Evolutionary conservation across 2,888 invertebrate genomes (phyloP).

Genomic region (Acleris cristana): DNA sequence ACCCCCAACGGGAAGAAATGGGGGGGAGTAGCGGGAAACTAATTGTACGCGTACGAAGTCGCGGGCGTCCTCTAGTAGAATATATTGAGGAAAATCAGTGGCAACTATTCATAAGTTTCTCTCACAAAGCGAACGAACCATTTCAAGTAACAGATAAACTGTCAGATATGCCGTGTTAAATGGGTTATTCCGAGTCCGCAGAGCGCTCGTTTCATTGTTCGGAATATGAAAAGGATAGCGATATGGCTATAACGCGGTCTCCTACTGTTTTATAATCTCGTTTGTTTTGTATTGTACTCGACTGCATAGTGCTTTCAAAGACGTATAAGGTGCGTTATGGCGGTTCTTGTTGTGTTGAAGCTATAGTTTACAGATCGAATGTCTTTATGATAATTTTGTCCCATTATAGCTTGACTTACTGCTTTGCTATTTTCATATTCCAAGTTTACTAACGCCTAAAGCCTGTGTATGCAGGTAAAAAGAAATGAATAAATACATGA

Average conservation of each 20-base stretch:
- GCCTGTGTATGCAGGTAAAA: no score
- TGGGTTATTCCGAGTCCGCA: slow-evolving; percentile 21
- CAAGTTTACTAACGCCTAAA: no score
- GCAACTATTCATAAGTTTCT: slow-evolving; percentile 10
- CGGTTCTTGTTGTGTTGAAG: background rate
- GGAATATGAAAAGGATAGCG: slow-evolving; percentile 20
- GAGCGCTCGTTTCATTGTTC: slow-evolving; percentile 25
- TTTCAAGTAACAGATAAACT: slow-evolving; percentile 23
- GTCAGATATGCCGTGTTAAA: slow-evolving; percentile 28
- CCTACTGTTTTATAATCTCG: slow-evolving; percentile 19
- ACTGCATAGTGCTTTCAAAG: background rate
- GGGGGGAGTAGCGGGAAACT: no score
- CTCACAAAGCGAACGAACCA: slow-evolving; percentile 5
- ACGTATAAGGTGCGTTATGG: slow-evolving; percentile 19
- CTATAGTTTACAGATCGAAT: background rate
- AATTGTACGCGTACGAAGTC: no score
- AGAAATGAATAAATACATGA: no score
- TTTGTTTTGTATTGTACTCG: slow-evolving; percentile 5
- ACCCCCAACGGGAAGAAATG: no score
- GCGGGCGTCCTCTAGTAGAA: no score
- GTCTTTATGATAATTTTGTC: slow-evolving; percentile 2
- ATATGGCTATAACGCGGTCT: slow-evolving; percentile 19
- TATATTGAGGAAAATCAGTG: background rate
- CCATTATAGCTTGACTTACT: background rate
- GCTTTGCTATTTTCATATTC: no score